Evolutionary conservation across 2,113 vertebrate genomes (phyloP).

Genomic region (Siniperca knerii): DNA sequence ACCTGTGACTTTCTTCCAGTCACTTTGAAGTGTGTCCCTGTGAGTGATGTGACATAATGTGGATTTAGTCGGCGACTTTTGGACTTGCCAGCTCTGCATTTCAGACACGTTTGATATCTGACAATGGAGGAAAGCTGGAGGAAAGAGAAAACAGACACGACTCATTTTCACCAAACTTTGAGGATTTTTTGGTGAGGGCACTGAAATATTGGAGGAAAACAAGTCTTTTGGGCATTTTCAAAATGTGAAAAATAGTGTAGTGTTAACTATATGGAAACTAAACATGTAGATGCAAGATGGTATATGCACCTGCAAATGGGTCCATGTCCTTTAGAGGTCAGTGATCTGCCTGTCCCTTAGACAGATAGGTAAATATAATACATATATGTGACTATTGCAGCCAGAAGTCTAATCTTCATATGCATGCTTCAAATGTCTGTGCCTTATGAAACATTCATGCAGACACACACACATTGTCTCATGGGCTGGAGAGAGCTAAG

Average conservation of each 20-base stretch:
- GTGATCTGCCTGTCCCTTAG: not conserved
- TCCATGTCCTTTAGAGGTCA: not conserved
- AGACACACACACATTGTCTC: conserved; percentile 8
- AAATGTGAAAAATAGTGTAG: not conserved
- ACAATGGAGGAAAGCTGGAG: not conserved
- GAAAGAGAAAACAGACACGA: not conserved
- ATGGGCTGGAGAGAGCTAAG: conserved; percentile 24
- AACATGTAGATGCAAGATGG: not conserved
- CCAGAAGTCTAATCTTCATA: conserved; percentile 32
- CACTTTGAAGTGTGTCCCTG: conserved; percentile 6
- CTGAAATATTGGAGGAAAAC: conserved; percentile 5
- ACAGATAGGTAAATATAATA: conserved; percentile 6
- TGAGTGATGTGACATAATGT: conserved; percentile 30
- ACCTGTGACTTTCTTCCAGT: conserved; percentile 2
- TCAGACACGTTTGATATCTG: conserved; percentile 1
- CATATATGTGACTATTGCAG: not conserved
- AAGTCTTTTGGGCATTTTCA: not conserved
- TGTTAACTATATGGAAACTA: not conserved
- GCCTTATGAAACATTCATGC: conserved; percentile 54
- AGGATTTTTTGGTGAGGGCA: not conserved
- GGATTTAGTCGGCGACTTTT: conserved; percentile 7
- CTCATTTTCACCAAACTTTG: not conserved
- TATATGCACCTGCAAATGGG: not conserved
- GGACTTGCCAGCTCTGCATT: conserved; percentile 20
- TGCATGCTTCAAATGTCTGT: conserved; percentile 25